phyloP scores from a whole-genome alignment of 2,113 vertebrate genomes.

The Conger conger region DNA sequence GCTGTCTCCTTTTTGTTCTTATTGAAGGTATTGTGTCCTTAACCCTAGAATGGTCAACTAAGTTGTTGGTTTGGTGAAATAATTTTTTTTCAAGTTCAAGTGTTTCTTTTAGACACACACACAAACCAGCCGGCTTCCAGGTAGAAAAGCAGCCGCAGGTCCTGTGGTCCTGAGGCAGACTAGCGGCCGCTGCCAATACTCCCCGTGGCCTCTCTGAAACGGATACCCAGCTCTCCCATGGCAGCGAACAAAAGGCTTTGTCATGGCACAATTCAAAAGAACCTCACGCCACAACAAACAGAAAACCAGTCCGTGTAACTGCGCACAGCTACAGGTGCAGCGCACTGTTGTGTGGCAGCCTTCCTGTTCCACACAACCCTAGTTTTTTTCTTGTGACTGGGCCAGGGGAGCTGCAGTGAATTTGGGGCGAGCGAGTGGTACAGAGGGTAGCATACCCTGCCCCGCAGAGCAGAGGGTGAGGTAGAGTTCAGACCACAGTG shows the following conservation, averaged over 20 bases:
- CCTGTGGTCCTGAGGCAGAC: background rate
- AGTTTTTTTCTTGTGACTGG: background rate
- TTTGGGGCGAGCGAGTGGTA: background rate
- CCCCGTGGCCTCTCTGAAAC: no score
- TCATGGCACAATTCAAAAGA: background rate
- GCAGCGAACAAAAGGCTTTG: no score
- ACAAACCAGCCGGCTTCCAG: background rate
- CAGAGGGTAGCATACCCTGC: background rate
- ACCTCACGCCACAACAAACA: background rate
- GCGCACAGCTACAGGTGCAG: no score
- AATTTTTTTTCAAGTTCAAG: background rate
- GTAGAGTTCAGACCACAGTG: background rate
- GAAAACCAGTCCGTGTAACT: no score
- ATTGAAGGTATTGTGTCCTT: no score
- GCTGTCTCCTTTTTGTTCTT: no score
- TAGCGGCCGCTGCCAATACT: background rate
- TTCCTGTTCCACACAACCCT: background rate
- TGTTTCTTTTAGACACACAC: background rate
- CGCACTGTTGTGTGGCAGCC: background rate
- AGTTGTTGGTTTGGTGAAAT: slow-evolving; percentile 18
- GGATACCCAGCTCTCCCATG: no score
- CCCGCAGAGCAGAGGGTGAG: background rate
- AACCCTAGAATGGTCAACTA: no score
- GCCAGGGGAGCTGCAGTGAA: background rate
- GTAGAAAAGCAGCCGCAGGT: background rate